Evolutionary conservation across 2,113 vertebrate species (phyloP), one percentile per base, ranked within the genome.

Genomic region (Nannospalax galili): DNA sequence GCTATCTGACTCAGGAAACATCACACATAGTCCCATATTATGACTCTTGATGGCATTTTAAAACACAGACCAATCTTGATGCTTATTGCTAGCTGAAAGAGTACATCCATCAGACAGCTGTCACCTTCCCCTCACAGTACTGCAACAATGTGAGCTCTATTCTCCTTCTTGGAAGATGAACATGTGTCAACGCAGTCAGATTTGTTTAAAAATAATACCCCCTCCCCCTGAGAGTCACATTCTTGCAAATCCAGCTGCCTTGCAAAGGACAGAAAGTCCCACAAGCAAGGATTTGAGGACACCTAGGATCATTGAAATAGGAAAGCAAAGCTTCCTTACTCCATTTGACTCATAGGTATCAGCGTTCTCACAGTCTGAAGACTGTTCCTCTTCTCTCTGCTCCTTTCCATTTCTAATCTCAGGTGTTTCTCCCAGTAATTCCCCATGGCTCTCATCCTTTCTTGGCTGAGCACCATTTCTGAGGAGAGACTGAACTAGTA

Each of bases 11-110:
- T 60, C n/a, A 30, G 9, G 62, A 40, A 82, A 58, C 37, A 26
- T 62, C n/a, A 28, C 2, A 40, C 20, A 0, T 1, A 0, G 67
- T 2, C 69, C 37, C 30, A 11, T 0, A 7, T 9, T 37, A 37
- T 26, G 20, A n/a, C 42, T 56, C 30, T 45, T 52, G n/a, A 58
- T 70, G 62, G 17, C 73, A 74, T 78, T 70, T 72, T 1, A 70
- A 65, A 64, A 30, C 56, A 52, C 4, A 52, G 52, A 37, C 30
- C 16, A 7, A 10, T 28, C n/a, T 8, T 28, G 22, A 1, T 15
- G 62, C 16, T 35, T 35, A 65, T 69, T 72, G 35, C 42, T 35
- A 42, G 8, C n/a, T 8, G 5, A 62, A 22, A 24, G 0, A 15
- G 20, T 4, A 1, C 64, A 14, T 56, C 70, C 32, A 2, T 40